Conservation (phyloP, 2,888 invertebrate genomes). For the Sabellastarte sp. region DNA sequence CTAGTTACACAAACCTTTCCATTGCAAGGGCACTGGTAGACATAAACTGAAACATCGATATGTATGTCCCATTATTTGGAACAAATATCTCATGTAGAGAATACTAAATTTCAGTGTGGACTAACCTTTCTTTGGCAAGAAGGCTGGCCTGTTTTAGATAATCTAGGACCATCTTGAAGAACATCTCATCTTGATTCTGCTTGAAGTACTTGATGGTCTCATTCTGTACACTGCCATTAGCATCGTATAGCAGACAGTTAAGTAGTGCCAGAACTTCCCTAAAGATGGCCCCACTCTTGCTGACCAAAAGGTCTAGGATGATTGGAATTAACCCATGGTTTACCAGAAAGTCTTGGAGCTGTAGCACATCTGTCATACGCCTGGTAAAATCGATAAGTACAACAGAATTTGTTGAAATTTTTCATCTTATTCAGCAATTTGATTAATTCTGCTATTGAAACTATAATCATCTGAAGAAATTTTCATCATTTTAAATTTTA, state of each 20-base stretch:
- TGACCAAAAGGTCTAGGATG: background rate
- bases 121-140: background rate
- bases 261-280: constrained; percentile 1
- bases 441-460: too few species aligned
- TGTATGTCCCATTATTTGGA: too few species aligned
- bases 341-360: background rate
- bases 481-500: too few species aligned
- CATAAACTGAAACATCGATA: too few species aligned
- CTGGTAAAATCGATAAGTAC: too few species aligned
- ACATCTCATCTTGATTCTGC: background rate
- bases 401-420: too few species aligned
- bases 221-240: background rate
- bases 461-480: too few species aligned
- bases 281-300: background rate
- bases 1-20: too few species aligned
- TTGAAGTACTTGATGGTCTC: background rate
- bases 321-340: background rate
- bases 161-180: background rate
- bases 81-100: too few species aligned
- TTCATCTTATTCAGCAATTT: too few species aligned
- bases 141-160: background rate
- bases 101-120: too few species aligned
- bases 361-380: background rate
- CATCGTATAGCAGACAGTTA: background rate
- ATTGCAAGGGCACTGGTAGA: too few species aligned